Evolutionary conservation across 2,888 invertebrate species (phyloP).

Genomic region (Chesias legatella): DNA sequence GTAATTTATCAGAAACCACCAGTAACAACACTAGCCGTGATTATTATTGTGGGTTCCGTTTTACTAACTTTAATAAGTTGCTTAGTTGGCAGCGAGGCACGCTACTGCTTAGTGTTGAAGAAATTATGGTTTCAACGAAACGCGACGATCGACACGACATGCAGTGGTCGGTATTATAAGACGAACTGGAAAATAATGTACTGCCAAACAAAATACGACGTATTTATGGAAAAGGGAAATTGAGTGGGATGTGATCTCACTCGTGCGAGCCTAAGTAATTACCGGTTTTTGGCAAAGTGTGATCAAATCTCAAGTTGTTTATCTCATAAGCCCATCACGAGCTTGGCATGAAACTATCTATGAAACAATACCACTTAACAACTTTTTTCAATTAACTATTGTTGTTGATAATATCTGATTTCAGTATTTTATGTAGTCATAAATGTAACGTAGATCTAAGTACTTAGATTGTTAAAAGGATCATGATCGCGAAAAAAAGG

Average conservation of each 20-base stretch:
- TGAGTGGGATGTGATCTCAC: background rate
- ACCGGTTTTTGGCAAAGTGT: background rate
- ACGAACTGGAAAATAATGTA: constrained; percentile 7
- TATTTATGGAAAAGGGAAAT: background rate
- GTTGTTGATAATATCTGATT: too few relatives aligned
- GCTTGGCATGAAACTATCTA: background rate
- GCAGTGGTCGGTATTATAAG: constrained; percentile 15
- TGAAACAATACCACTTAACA: too few relatives aligned
- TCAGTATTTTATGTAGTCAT: too few relatives aligned
- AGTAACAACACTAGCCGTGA: too few relatives aligned
- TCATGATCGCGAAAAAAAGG: too few relatives aligned
- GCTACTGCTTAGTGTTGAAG: constrained; percentile 33
- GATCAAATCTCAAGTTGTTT: background rate
- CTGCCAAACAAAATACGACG: constrained; percentile 3
- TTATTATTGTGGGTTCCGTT: constrained; percentile 6
- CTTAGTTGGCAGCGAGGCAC: constrained; percentile 37
- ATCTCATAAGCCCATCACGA: too few relatives aligned
- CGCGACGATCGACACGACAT: constrained; percentile 25
- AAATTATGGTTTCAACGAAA: constrained; percentile 47
- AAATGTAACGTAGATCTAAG: too few relatives aligned
- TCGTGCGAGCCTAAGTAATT: background rate
- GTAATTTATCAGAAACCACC: too few relatives aligned
- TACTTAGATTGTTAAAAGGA: too few relatives aligned
- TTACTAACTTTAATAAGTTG: constrained; percentile 29
- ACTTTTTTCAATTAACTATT: too few relatives aligned